phyloP scores from a whole-genome alignment of 1,140 invertebrate species.

The Metaphire vulgaris region DNA sequence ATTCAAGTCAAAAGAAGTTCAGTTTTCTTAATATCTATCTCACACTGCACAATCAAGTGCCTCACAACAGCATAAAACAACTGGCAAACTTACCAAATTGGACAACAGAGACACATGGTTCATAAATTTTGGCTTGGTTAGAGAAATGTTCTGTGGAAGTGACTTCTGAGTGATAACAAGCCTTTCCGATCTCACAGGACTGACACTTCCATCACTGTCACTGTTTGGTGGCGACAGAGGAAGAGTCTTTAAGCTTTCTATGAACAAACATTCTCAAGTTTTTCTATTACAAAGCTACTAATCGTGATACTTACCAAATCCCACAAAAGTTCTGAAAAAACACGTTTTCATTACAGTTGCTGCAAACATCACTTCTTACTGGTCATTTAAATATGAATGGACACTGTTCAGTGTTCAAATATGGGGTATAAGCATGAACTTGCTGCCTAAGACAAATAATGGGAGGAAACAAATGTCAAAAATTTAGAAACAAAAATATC shows the following conservation, averaged over 20 bases:
- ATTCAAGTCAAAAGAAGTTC: too few species aligned
- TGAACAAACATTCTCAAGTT: background rate
- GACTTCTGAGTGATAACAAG: background rate
- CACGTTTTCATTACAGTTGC: background rate
- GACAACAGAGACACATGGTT: background rate
- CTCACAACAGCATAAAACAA: too few species aligned
- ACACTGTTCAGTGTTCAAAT: background rate
- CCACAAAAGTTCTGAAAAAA: background rate
- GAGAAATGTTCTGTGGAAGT: background rate
- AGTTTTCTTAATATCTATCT: too few species aligned
- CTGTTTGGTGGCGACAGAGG: background rate
- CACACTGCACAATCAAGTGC: too few species aligned
- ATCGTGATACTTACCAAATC: background rate
- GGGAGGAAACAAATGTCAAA: too few species aligned
- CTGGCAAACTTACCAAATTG: background rate
- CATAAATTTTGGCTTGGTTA: background rate
- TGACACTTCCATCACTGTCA: background rate
- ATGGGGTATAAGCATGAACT: too few species aligned
- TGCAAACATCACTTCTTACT: background rate
- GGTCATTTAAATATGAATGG: background rate
- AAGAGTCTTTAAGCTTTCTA: background rate
- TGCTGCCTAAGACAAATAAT: too few species aligned
- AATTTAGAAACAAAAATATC: too few species aligned
- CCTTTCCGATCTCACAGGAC: background rate
- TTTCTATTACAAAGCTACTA: background rate